Evolutionary conservation across 2,888 invertebrate species (phyloP).

Genomic region (Anthrax anthrax): DNA sequence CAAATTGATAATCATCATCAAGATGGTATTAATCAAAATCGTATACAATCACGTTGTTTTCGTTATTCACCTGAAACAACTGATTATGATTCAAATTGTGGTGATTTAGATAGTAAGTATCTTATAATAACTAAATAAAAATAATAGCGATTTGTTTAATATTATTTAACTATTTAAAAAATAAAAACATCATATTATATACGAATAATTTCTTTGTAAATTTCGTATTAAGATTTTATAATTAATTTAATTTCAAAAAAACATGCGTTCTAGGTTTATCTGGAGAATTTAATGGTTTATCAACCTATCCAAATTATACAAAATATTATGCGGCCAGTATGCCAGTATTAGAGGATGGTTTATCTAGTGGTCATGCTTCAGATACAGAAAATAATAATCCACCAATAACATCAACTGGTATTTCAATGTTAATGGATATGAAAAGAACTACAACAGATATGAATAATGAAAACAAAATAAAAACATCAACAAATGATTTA

Average conservation of each 20-base stretch:
- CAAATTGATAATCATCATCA: conserved; percentile 26
- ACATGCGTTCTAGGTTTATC: conserved; percentile 32
- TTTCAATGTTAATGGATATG: conserved; percentile 26
- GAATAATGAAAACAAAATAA: conserved; percentile 4
- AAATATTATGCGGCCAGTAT: conserved; percentile 61
- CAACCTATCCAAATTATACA: conserved; percentile 45
- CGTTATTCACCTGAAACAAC: conserved; percentile 86
- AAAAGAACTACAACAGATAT: conserved; percentile 27
- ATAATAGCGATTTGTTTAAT: no score
- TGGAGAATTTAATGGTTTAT: conserved; percentile 39
- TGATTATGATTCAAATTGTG: conserved; percentile 78
- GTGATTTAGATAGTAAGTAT: conserved; percentile 72
- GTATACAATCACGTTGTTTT: conserved; percentile 58
- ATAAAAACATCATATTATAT: no score
- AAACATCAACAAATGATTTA: conserved; percentile 13
- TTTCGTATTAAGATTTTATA: no score
- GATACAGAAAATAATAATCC: conserved; percentile 83
- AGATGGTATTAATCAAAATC: conserved; percentile 31
- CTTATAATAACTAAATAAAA: no score
- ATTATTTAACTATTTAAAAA: no score
- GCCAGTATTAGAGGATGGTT: conserved; percentile 86
- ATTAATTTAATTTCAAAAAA: background rate
- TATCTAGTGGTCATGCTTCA: conserved; percentile 86
- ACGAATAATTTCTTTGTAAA: no score
- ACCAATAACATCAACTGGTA: conserved; percentile 33